Base-by-base conservation (phyloP, 2,113 vertebrate species). In the Nothoprocta pentlandii region DNA sequence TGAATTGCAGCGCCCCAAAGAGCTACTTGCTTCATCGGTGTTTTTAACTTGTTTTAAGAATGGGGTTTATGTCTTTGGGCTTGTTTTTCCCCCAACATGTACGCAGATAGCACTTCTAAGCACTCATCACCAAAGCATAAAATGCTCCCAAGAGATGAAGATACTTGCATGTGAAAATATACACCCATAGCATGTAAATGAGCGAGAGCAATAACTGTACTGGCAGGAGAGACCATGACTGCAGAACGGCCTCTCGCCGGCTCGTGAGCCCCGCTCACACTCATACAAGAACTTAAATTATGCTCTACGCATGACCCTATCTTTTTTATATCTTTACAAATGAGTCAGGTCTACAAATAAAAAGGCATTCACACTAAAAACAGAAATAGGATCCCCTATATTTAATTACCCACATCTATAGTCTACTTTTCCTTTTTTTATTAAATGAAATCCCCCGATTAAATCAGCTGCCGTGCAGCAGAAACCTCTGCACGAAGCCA, bases 261-360 rank as follows among this genome's bases (percentile, higher is more conserved):
- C 3, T 84, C 54, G 17, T 17, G 6, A 75, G 20, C 8, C 2
- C 58, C 32, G 14, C 69, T 84, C 44, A 8, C 22, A 67, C 41
- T 89, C 59, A 86, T 47, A 80, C 44, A 58, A 47, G 39, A 21
- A 12, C n/a, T 62, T 49, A 42, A 86, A 82, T 12, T 86, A 82
- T 62, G 67, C 69, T 71, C 53, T 71, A 42, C 2, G 4, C 26
- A 6, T 22, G 47, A 54, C 34, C 62, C 7, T 17, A 83, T 87
- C 56, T 85, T 22, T 66, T 58, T 16, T 14, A 44, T 32, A 22
- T 53, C 82, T 92, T 77, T 51, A 71, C 58, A 86, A 83, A 94
- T 92, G 25, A 94, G 46, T 95, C 94, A 89, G 62, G n/a, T 86
- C 93, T 91, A 75, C 66, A 94, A 62, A 68, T 76, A 93, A 75